Conservation (phyloP, 1,140 invertebrate genomes). For the Brachionus rubens region DNA sequence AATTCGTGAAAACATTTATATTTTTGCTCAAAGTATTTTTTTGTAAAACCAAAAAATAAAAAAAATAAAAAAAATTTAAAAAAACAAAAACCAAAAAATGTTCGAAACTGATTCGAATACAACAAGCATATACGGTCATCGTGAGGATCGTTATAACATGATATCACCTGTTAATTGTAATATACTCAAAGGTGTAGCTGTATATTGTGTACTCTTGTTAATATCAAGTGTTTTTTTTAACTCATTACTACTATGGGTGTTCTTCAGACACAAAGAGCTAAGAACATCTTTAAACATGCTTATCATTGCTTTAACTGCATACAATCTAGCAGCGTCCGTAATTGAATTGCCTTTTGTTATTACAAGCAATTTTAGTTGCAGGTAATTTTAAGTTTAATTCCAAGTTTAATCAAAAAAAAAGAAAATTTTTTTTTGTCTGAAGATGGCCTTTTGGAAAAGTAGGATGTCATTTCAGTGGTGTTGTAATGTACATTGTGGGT, state of each 20-base stretch:
- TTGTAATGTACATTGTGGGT: constrained; percentile 27
- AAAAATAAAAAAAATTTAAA: not conserved
- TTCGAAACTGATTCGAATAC: not conserved
- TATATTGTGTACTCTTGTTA: constrained; percentile 1
- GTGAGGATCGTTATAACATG: constrained; percentile 1
- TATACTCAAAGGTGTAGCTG: constrained; percentile 3
- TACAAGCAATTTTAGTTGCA: constrained; percentile 30
- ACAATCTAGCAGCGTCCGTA: constrained; percentile 1
- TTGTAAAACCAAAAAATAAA: not conserved
- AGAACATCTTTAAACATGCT: constrained; percentile 21
- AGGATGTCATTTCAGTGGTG: not conserved
- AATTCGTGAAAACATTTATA: too few species aligned
- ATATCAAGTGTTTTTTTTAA: constrained; percentile 20
- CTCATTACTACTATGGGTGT: not conserved
- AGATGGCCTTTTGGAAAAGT: constrained; percentile 27
- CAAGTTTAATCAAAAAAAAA: not conserved
- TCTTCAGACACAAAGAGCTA: constrained; percentile 17
- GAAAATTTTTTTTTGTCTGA: not conserved
- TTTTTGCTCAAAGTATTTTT: too few species aligned
- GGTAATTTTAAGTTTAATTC: not conserved
- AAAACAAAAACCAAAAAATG: not conserved
- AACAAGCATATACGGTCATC: not conserved
- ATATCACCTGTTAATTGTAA: constrained; percentile 18
- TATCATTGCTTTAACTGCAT: constrained; percentile 40
- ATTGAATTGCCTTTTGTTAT: constrained; percentile 42